phyloP scores from a whole-genome alignment of 2,113 vertebrate species.

The Elanus axillaris region DNA sequence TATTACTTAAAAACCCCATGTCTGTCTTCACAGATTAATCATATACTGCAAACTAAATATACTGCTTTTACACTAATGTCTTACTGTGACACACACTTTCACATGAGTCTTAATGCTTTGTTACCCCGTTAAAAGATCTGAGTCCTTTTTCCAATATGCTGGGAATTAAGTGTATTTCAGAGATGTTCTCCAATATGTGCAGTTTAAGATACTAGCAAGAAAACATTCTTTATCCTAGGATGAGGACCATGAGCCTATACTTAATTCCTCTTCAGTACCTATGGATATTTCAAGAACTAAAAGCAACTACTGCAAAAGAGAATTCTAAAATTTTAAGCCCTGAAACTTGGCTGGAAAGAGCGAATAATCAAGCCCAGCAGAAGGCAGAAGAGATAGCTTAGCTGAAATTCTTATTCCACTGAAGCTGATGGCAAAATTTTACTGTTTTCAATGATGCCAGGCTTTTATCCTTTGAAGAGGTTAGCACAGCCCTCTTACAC shows the following conservation, averaged over 20 bases:
- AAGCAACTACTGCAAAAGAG: background rate
- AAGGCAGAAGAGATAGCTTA: background rate
- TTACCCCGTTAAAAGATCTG: background rate
- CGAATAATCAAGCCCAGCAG: background rate
- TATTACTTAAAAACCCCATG: rapidly evolving
- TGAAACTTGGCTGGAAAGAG: background rate
- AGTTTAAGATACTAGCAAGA: background rate
- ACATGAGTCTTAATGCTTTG: background rate
- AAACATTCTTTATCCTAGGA: background rate
- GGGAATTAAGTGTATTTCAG: background rate
- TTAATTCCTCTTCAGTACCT: background rate
- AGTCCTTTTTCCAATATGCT: background rate
- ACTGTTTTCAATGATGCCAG: background rate
- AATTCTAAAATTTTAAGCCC: background rate
- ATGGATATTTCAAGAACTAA: background rate
- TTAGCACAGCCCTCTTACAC: background rate
- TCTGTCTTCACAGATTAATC: background rate
- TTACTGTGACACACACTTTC: background rate
- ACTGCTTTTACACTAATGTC: background rate
- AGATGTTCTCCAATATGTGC: background rate
- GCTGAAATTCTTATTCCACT: background rate
- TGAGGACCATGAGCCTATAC: background rate
- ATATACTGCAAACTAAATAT: background rate
- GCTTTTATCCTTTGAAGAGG: background rate
- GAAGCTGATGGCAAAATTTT: background rate